Percentiles rank a stretch among this genome's conserved stretches.
Evolutionary conservation across 2,888 invertebrate species (phyloP).

Genomic region (Lepeophtheirus nordmannii): DNA sequence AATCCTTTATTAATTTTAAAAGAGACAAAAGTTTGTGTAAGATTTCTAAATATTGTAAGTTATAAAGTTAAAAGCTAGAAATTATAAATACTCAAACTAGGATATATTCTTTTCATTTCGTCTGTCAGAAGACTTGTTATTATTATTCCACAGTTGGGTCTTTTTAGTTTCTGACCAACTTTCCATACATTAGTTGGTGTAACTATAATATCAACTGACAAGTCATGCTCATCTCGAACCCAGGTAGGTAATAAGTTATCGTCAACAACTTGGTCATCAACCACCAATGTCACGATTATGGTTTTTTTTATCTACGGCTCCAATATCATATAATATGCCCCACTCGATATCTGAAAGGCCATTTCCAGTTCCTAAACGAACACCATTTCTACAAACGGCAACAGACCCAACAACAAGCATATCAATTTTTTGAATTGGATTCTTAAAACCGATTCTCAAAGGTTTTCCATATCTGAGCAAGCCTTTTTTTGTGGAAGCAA

Average conservation of each 20-base stretch:
- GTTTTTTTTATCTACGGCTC: neutral
- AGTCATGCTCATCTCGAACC: neutral
- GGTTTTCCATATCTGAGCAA: neutral
- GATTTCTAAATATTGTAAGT: no score
- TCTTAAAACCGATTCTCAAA: neutral
- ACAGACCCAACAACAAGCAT: conserved; percentile 6
- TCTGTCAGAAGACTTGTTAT: neutral
- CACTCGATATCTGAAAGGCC: neutral
- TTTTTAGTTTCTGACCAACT: neutral
- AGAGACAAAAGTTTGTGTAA: no score
- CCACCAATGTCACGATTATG: neutral
- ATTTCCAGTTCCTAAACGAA: neutral
- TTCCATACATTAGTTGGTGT: neutral
- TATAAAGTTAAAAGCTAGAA: no score
- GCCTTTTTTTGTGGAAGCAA: neutral
- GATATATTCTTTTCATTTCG: neutral
- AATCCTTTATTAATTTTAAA: no score
- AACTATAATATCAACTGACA: conserved; percentile 2
- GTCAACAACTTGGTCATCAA: neutral
- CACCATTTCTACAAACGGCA: neutral
- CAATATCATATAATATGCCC: neutral
- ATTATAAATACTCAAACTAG: no score
- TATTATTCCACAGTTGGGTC: neutral
- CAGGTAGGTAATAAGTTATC: neutral
- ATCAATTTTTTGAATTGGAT: neutral